phyloP scores from a whole-genome alignment of 2,888 invertebrate genomes.

The Trachelus stipa region DNA sequence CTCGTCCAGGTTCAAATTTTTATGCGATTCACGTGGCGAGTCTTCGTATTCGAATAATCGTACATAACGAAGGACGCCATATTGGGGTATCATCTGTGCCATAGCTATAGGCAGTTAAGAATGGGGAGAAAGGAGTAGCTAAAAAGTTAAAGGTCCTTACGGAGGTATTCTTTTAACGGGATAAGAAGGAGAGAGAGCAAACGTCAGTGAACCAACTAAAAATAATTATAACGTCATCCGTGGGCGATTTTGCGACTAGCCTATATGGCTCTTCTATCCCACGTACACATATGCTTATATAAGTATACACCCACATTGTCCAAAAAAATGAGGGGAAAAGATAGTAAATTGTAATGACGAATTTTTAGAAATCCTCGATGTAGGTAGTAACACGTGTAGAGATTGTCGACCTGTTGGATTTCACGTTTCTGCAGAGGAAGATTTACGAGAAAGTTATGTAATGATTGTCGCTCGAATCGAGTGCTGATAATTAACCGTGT shows the following conservation, averaged over 20 bases:
- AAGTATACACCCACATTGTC: background rate
- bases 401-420: background rate
- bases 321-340: background rate
- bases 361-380: background rate
- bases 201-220: background rate
- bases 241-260: conserved; percentile 1
- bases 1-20: background rate
- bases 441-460: background rate
- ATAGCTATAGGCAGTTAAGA: background rate
- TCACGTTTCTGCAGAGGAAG: background rate
- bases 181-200: background rate
- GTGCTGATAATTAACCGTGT: background rate
- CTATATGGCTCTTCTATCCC: background rate
- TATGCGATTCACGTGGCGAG: background rate
- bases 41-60: background rate
- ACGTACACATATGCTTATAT: background rate
- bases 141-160: background rate
- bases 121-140: background rate
- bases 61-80: background rate
- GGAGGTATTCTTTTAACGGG: background rate
- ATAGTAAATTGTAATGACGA: background rate
- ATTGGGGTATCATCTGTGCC: background rate
- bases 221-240: conserved; percentile 6
- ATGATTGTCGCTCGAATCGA: background rate
- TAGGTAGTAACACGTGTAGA: background rate